Percentiles rank a stretch among this genome's conserved stretches.
phyloP scores from a whole-genome alignment of 2,888 invertebrate genomes.

The Digitonthophagus gazella region DNA sequence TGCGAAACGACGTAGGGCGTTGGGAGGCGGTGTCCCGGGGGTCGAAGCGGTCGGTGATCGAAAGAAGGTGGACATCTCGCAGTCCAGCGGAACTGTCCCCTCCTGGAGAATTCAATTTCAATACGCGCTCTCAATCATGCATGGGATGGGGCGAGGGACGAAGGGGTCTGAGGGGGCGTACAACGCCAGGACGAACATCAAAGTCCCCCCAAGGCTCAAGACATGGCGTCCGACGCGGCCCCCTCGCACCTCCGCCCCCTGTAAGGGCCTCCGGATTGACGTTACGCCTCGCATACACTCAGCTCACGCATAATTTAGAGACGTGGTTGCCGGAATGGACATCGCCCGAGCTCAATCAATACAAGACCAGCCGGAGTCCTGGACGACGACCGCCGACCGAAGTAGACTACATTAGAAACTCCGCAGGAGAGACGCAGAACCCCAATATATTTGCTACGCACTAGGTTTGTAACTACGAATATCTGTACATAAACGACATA shows the following conservation, averaged over 20 bases:
- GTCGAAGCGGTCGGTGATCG: background rate
- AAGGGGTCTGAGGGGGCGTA: conserved; percentile 13
- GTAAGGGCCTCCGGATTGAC: conserved; percentile 30
- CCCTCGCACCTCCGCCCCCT: conserved; percentile 12
- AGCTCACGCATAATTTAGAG: conserved; percentile 54
- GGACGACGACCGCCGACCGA: conserved; percentile 41
- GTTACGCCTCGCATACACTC: conserved; percentile 50
- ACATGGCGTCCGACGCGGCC: conserved; percentile 24
- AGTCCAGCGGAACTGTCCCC: conserved; percentile 13
- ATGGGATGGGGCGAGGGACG: conserved; percentile 51
- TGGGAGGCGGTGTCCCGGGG: background rate
- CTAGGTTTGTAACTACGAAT: no score
- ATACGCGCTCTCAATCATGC: conserved; percentile 54
- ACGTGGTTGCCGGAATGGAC: conserved; percentile 53
- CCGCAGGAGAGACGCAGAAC: conserved; percentile 4
- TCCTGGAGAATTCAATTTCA: conserved; percentile 52
- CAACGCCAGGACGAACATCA: conserved; percentile 42
- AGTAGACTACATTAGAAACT: conserved; percentile 28
- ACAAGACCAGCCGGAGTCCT: conserved; percentile 44
- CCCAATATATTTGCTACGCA: background rate
- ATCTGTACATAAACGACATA: no score
- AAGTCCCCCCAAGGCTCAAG: conserved; percentile 37
- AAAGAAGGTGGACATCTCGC: background rate
- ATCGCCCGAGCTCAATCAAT: conserved; percentile 51
- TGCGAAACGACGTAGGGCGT: conserved; percentile 8